Evolutionary conservation across 2,888 invertebrate species (phyloP).

Genomic region (Psococerastis gibbosa): DNA sequence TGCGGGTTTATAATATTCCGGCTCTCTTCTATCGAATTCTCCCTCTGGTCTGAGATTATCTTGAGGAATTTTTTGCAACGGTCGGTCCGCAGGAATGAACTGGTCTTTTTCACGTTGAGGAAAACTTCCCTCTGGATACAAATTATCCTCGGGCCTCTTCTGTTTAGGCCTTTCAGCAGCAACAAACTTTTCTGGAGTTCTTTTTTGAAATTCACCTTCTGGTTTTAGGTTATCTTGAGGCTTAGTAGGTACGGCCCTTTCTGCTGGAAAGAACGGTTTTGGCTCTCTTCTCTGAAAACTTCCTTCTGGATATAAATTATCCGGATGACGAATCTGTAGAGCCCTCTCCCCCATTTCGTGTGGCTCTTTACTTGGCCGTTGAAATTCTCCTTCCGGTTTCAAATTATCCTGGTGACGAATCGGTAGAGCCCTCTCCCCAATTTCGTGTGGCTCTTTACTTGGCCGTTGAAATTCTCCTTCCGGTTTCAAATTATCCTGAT

Average conservation of each 20-base stretch:
- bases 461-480: slow-evolving; percentile 27
- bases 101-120: slow-evolving; percentile 16
- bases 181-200: slow-evolving; percentile 22
- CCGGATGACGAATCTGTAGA: slow-evolving; percentile 27
- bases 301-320: slow-evolving; percentile 31
- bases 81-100: slow-evolving; percentile 17
- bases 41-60: slow-evolving; percentile 36
- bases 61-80: slow-evolving; percentile 18
- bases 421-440: slow-evolving; percentile 17
- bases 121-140: slow-evolving; percentile 21
- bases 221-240: slow-evolving; percentile 29
- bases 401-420: slow-evolving; percentile 27
- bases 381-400: slow-evolving; percentile 22
- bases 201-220: slow-evolving; percentile 40
- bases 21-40: slow-evolving; percentile 30
- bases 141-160: slow-evolving; percentile 18
- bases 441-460: slow-evolving; percentile 22
- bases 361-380: slow-evolving; percentile 24
- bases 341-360: slow-evolving; percentile 22
- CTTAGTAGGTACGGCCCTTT: slow-evolving; percentile 20
- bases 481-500: slow-evolving; percentile 27
- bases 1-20: slow-evolving; percentile 26
- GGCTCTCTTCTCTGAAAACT: slow-evolving; percentile 19
- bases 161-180: slow-evolving; percentile 16
- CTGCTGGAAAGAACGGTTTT: slow-evolving; percentile 20